Conservation (phyloP, 2,888 invertebrate genomes). For the Drosophila putrida region DNA sequence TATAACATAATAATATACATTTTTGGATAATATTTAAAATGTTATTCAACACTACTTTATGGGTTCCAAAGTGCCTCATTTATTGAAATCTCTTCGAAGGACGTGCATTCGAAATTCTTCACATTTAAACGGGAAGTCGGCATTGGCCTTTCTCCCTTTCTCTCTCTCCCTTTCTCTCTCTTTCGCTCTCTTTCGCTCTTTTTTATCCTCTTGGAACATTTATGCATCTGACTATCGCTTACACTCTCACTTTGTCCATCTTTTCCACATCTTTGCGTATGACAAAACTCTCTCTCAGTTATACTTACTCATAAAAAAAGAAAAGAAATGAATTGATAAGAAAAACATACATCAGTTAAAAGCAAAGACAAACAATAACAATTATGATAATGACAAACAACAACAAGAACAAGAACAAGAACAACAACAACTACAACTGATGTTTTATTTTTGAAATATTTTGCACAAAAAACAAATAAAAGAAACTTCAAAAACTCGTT, state of each 20-base stretch:
- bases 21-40: too few species aligned
- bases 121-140: neutral
- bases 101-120: neutral
- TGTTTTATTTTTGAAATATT: slow-evolving; percentile 1
- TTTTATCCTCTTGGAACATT: neutral
- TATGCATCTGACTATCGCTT: neutral
- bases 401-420: slow-evolving; percentile 21
- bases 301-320: neutral
- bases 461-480: slow-evolving; percentile 38
- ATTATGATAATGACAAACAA: too few species aligned
- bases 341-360: neutral
- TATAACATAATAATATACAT: too few species aligned
- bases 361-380: slow-evolving; percentile 11
- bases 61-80: too few species aligned
- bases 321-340: too few species aligned
- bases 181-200: neutral
- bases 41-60: too few species aligned
- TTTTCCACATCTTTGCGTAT: neutral
- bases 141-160: slow-evolving; percentile 9
- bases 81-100: neutral
- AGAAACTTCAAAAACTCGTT: slow-evolving; percentile 73
- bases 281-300: slow-evolving; percentile 1
- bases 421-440: slow-evolving; percentile 7
- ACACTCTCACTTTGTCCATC: slow-evolving; percentile 5
- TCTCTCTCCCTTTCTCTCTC: slow-evolving; percentile 7